Conservation (phyloP, 2,888 invertebrate species). For the Chymomyza procnemis region DNA sequence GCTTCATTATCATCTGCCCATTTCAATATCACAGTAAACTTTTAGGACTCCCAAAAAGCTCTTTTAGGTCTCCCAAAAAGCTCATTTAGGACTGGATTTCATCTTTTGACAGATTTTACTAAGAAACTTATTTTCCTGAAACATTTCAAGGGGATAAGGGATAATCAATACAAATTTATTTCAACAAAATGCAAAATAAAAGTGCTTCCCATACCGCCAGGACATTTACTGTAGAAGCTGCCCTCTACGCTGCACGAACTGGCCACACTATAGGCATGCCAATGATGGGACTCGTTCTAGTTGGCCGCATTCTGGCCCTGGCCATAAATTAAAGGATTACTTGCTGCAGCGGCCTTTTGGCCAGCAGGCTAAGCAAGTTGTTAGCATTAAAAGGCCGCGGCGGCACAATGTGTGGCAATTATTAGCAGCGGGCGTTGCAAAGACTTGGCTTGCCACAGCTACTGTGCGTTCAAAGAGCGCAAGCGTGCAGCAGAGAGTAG, state of each 20-base stretch:
- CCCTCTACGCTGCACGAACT: background rate
- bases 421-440: conserved; percentile 34
- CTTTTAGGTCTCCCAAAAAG: no score
- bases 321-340: conserved; percentile 67
- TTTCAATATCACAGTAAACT: no score
- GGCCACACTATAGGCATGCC: background rate
- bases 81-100: no score
- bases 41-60: no score
- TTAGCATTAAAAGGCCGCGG: conserved; percentile 56
- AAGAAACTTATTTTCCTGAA: no score
- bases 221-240: conserved; percentile 2
- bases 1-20: no score
- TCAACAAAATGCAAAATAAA: no score
- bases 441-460: conserved; percentile 11
- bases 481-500: background rate
- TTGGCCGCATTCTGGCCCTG: conserved; percentile 34
- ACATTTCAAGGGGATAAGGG: no score
- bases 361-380: conserved; percentile 62
- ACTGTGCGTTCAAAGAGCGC: conserved; percentile 30
- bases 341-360: background rate
- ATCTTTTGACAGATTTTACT: no score
- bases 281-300: conserved; percentile 35
- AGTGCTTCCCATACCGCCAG: no score
- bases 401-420: conserved; percentile 62
- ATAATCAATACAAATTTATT: no score